Percentiles rank a stretch among this genome's conserved stretches.
Conservation (phyloP, 2,797 vertebrate genomes). For the Oceanodroma leucorhoa region DNA sequence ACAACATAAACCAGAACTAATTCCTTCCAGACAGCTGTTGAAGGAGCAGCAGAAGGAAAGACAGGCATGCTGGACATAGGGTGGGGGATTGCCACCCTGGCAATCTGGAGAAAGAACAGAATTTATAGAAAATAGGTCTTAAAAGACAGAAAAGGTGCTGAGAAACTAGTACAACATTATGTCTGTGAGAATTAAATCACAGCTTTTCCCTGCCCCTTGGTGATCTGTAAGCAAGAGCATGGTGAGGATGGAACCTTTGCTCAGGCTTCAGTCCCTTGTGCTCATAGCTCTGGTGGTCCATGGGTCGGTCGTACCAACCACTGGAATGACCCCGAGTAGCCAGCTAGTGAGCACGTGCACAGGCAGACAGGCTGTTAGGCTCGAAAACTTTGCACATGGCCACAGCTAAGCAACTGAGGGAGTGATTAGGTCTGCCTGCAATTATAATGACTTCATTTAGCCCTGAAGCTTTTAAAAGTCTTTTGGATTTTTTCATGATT, state of each 20-base stretch:
- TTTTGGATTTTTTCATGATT: background rate
- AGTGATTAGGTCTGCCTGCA: background rate
- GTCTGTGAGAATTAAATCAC: background rate
- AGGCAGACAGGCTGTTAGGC: too few relatives aligned
- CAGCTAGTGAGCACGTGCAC: rapidly evolving
- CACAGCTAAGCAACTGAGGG: background rate
- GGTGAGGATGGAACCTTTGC: background rate
- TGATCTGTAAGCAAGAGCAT: background rate
- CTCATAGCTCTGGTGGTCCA: rapidly evolving
- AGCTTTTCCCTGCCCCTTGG: background rate
- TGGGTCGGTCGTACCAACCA: rapidly evolving
- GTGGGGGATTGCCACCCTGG: too few relatives aligned
- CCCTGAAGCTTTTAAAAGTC: background rate
- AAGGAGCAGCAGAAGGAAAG: background rate
- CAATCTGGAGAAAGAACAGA: rapidly evolving
- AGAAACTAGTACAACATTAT: background rate
- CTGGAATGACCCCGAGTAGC: rapidly evolving
- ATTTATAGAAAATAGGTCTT: background rate
- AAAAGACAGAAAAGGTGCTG: background rate
- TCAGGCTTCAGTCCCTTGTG: background rate
- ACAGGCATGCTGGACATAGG: too few relatives aligned
- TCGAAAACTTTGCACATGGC: background rate
- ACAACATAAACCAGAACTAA: background rate
- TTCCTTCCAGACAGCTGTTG: background rate
- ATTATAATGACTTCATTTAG: background rate